Evolutionary conservation across 2,113 vertebrate species (phyloP), one percentile per base, ranked within the genome.

Genomic region (Rhabdornis inornatus): DNA sequence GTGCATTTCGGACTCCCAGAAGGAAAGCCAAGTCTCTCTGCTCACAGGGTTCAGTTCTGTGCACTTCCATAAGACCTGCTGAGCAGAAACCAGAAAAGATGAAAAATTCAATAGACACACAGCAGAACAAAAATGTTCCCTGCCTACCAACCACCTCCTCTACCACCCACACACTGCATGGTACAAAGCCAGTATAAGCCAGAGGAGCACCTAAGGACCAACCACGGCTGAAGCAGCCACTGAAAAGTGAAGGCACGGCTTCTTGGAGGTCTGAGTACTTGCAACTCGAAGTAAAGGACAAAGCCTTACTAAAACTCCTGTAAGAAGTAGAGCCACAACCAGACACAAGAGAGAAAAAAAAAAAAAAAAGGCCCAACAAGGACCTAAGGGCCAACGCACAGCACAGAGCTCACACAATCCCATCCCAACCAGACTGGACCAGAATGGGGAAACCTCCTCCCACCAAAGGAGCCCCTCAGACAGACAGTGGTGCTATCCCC

Each of bases 321-420:
- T 24, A 22, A 72, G 94, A 77, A 27, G 12, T 1, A 77, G 24
- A 19, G 40, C 17, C 35, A 39, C 15, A 57, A n/a, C 5, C 8
- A 35, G 31, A 66, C 9, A 44, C 8, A 44, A 71, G 27, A 33
- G 8, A 40, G 6, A 28, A 9, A 0, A 31, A 13, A 10, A 10
- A n/a, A 3, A 19, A 53, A 22, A 6, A 25, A n/a, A 56, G 31
- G 40, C 6, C 12, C 9, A 6, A 23, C 7, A 66, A 63, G 13
- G 21, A 83, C 11, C 12, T 1, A 1, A 40, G 8, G 28, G 13
- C 33, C 60, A 59, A 20, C 0, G 0, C 17, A 30, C 12, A 60
- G 30, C 2, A 0, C 15, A 77, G 31, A 66, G 9, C 19, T 37
- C 20, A 40, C 22, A 59, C 3, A 18, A 19, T 2, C 4, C 24